phyloP scores from a whole-genome alignment of 2,113 vertebrate species.

The Lasiurus borealis region DNA sequence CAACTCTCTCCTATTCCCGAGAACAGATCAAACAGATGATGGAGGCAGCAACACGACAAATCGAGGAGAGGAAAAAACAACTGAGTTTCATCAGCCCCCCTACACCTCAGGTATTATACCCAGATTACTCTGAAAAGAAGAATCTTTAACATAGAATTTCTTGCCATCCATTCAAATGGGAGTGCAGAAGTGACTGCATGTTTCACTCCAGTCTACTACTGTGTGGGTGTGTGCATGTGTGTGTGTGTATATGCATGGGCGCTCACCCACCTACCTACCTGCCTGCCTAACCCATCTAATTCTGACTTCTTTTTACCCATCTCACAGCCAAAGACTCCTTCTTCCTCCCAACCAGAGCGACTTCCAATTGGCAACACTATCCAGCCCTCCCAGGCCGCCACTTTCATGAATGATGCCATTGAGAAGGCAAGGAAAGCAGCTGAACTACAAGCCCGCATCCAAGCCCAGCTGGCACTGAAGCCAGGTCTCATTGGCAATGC shows the following conservation, averaged over 20 bases:
- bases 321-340: constrained; percentile 86
- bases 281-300: neutral
- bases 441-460: constrained; percentile 97
- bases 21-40: constrained; percentile 99
- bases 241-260: too few species aligned
- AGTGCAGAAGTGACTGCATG: neutral
- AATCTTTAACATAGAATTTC: neutral
- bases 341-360: constrained; percentile 86
- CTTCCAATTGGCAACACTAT: constrained; percentile 93
- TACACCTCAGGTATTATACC: constrained; percentile 87
- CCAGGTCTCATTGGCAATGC: constrained; percentile 93
- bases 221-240: rapidly evolving
- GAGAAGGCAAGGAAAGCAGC: constrained; percentile 98
- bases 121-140: neutral
- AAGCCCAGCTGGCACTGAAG: constrained; percentile 94
- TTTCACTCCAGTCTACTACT: neutral
- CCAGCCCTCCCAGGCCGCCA: constrained; percentile 96
- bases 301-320: neutral
- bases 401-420: constrained; percentile 99
- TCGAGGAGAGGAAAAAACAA: constrained; percentile 98
- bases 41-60: constrained; percentile 97
- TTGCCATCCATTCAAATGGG: neutral
- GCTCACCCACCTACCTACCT: neutral
- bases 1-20: neutral
- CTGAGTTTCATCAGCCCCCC: constrained; percentile 94